Evolutionary conservation across 2,888 invertebrate species (phyloP).

Genomic region (Ptychoptera contaminata): DNA sequence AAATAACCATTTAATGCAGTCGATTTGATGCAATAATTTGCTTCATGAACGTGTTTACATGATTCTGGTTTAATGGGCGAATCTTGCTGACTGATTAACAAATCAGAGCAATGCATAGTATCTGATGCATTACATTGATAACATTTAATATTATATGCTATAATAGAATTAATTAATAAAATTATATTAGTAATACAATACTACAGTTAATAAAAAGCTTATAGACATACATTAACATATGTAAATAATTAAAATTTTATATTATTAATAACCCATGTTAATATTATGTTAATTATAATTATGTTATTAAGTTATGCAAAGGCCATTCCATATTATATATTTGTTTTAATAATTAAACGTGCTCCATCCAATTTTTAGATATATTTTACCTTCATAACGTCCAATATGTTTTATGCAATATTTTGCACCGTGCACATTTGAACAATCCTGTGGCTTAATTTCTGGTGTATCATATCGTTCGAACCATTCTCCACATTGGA

Average conservation of each 20-base stretch:
- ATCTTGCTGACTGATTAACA: slow-evolving; percentile 40
- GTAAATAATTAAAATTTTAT: not conserved
- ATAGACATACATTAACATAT: not conserved
- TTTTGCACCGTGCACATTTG: slow-evolving; percentile 64
- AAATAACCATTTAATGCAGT: slow-evolving; percentile 34
- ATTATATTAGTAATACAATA: not conserved
- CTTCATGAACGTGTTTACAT: slow-evolving; percentile 61
- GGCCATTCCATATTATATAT: not conserved
- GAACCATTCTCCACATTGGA: slow-evolving; percentile 72
- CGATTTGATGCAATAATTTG: slow-evolving; percentile 71
- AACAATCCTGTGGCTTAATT: slow-evolving; percentile 54
- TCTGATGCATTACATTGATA: slow-evolving; percentile 63
- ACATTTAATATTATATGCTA: slow-evolving; percentile 44
- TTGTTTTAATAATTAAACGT: not conserved
- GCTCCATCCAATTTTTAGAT: not conserved
- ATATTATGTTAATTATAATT: not conserved
- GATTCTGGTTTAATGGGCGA: slow-evolving; percentile 39
- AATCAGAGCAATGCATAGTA: slow-evolving; percentile 50
- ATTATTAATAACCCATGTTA: not conserved
- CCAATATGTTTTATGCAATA: slow-evolving; percentile 91
- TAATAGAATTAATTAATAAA: not conserved
- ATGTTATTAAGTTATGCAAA: not conserved
- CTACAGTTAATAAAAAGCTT: not conserved
- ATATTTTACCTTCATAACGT: slow-evolving; percentile 62
- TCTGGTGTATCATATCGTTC: slow-evolving; percentile 43